phyloP scores from a whole-genome alignment of 2,797 vertebrate species.

The Atherinosoma microstoma region DNA sequence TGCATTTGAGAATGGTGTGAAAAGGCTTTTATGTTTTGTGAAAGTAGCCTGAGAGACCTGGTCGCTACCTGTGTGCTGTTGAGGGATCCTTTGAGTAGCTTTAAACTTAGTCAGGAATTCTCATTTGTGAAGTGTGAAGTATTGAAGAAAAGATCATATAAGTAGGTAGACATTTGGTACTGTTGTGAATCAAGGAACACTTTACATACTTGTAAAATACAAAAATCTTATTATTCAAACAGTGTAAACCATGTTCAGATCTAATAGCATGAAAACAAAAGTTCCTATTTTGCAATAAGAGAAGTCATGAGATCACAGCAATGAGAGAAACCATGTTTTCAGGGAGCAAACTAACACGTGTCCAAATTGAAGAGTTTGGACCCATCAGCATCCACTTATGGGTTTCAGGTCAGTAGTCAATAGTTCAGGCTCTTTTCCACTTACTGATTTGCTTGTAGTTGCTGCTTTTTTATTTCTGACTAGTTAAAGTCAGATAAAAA shows the following conservation, averaged over 20 bases:
- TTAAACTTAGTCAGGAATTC: background rate
- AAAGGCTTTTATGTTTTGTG: slow-evolving; percentile 13
- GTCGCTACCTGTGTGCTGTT: slow-evolving; percentile 3
- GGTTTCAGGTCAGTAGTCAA: background rate
- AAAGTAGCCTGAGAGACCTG: background rate
- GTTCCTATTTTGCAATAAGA: background rate
- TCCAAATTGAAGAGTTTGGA: background rate
- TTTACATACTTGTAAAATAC: background rate
- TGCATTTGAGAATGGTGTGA: slow-evolving; percentile 32
- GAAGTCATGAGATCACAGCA: background rate
- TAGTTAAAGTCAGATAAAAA: too few relatives aligned
- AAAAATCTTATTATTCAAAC: background rate
- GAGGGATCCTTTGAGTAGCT: background rate
- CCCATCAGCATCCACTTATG: background rate
- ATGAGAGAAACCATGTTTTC: background rate
- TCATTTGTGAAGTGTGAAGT: background rate
- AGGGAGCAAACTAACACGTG: too few relatives aligned
- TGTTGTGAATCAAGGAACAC: background rate
- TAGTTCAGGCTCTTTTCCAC: background rate
- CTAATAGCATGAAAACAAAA: background rate
- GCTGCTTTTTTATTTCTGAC: too few relatives aligned
- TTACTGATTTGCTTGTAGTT: too few relatives aligned
- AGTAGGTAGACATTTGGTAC: too few relatives aligned
- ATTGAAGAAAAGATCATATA: background rate
- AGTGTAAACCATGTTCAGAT: background rate